These are phyloP conservation scores for Menidia menidia DNA, from an alignment of 2,797 vertebrate species.

Conservation along the genomic window DNA sequence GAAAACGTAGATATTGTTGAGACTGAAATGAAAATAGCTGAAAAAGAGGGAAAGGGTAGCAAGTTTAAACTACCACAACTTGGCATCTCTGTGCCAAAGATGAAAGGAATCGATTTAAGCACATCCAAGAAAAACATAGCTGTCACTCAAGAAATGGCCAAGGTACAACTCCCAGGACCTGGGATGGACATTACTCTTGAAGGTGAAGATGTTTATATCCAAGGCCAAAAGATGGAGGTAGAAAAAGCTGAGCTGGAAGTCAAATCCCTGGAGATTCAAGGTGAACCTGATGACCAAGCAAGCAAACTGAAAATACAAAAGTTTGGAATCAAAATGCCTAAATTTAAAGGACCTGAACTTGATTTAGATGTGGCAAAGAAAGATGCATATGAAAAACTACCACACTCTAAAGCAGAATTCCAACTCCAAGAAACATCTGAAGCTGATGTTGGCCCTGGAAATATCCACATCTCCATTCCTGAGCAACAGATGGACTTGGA, in stretches of 20 bases:
- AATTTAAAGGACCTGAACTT: constrained; percentile 36
- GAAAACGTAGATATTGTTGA: constrained; percentile 37
- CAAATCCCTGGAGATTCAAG: constrained; percentile 22
- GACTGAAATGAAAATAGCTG: constrained; percentile 28
- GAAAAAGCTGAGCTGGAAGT: constrained; percentile 30
- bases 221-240: constrained; percentile 27
- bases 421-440: constrained; percentile 31
- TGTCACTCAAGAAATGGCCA: constrained; percentile 25
- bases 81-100: constrained; percentile 55
- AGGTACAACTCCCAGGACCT: constrained; percentile 17
- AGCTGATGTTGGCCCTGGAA: constrained; percentile 25
- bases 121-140: constrained; percentile 56
- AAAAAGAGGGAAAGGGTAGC: constrained; percentile 26
- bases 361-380: constrained; percentile 44
- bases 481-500: constrained; percentile 30
- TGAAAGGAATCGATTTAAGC: constrained; percentile 45
- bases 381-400: constrained; percentile 24
- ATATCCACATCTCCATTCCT: constrained; percentile 32
- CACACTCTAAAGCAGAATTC: constrained; percentile 19
- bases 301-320: constrained; percentile 57
- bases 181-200: constrained; percentile 26
- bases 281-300: constrained; percentile 36
- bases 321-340: constrained; percentile 25
- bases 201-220: constrained; percentile 31
- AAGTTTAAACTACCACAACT: constrained; percentile 67